Evolutionary conservation across 23 tunicate species (phyloP).

Genomic region (Pegea sp.): DNA sequence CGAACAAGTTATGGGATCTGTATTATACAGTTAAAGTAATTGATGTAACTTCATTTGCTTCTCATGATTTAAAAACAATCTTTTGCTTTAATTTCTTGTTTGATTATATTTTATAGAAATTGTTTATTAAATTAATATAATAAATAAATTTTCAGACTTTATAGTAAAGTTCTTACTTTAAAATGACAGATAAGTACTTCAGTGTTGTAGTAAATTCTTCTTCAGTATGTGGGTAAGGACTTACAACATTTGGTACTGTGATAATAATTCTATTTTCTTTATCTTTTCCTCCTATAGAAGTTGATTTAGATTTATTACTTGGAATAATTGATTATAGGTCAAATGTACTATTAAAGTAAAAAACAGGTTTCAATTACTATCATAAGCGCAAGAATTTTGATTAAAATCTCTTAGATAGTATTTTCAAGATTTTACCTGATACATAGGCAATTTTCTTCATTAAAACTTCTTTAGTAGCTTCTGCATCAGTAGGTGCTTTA

Average conservation of each 20-base stretch:
- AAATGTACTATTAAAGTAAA: too few relatives aligned
- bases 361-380: too few relatives aligned
- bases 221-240: constrained; percentile 36
- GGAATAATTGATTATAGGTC: too few relatives aligned
- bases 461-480: constrained; percentile 30
- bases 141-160: too few relatives aligned
- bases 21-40: constrained; percentile 1
- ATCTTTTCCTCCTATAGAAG: constrained; percentile 93
- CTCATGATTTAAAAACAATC: constrained; percentile 1
- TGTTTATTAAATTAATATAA: too few relatives aligned
- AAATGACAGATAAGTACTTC: constrained; percentile 23
- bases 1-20: constrained; percentile 11
- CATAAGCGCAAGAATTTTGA: too few relatives aligned
- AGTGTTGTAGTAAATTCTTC: constrained; percentile 33
- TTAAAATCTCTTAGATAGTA: too few relatives aligned
- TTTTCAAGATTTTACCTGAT: too few relatives aligned
- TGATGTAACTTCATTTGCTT: too few relatives aligned
- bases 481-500: too few relatives aligned
- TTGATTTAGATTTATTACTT: too few relatives aligned
- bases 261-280: constrained; percentile 24
- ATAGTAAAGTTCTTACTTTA: constrained; percentile 9
- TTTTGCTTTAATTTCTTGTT: background rate
- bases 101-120: too few relatives aligned
- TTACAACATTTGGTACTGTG: constrained; percentile 44
- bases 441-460: constrained; percentile 43